Percentiles rank a stretch among this genome's conserved stretches.
Conservation (phyloP, 2,113 vertebrate genomes). For the Machaerirhynchus nigripectus region DNA sequence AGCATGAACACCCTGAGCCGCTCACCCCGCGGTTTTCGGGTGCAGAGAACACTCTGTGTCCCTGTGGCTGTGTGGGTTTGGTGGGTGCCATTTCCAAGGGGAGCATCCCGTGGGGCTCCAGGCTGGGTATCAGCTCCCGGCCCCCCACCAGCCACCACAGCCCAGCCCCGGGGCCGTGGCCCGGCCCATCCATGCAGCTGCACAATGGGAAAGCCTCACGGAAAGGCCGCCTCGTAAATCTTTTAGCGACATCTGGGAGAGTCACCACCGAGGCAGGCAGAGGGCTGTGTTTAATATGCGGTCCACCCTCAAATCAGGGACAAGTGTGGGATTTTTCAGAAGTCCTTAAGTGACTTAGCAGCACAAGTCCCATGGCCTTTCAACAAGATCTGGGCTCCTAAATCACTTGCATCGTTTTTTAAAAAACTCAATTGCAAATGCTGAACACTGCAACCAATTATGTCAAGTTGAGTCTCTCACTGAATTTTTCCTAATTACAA, state of each 20-base stretch:
- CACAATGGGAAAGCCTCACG: background rate
- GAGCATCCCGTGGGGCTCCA: background rate
- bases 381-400: conserved; percentile 30
- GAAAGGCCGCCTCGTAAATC: background rate
- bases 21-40: background rate
- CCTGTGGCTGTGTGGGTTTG: fast-evolving
- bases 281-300: conserved; percentile 20
- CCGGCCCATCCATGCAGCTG: background rate
- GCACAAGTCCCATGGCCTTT: background rate
- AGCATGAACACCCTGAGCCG: fast-evolving
- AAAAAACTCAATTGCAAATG: background rate
- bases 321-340: conserved; percentile 50
- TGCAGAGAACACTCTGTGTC: background rate
- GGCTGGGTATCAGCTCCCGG: background rate
- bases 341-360: conserved; percentile 59
- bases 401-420: background rate
- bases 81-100: background rate
- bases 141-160: background rate
- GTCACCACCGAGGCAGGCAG: background rate
- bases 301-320: conserved; percentile 34
- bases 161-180: background rate
- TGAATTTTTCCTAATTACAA: background rate
- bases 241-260: conserved; percentile 22
- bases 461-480: background rate
- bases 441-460: background rate